phyloP scores from a whole-genome alignment of 2,888 invertebrate genomes.

The Dascillus cervinus region DNA sequence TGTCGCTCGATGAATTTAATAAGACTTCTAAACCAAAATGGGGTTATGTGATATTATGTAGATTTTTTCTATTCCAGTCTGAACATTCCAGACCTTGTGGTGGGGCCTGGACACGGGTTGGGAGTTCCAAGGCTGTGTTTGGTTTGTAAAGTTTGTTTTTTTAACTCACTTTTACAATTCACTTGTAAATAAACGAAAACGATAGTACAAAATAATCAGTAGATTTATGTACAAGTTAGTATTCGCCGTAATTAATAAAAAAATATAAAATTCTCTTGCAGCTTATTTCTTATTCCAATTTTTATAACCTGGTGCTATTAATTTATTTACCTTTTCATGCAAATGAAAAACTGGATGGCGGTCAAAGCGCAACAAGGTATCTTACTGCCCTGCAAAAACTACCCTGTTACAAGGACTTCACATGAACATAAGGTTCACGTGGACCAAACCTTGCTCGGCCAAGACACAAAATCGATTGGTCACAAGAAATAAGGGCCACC shows the following conservation, averaged over 20 bases:
- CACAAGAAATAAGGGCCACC: too few relatives aligned
- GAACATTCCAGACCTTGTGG: conserved; percentile 16
- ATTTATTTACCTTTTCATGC: conserved; percentile 17
- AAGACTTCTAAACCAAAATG: conserved; percentile 5
- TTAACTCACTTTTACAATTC: conserved; percentile 3
- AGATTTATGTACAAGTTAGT: background rate
- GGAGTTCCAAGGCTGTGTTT: conserved; percentile 25
- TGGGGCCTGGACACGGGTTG: conserved; percentile 1
- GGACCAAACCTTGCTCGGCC: too few relatives aligned
- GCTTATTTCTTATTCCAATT: conserved; percentile 4
- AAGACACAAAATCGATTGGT: too few relatives aligned
- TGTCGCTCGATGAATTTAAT: conserved; percentile 36
- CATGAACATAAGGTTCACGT: background rate
- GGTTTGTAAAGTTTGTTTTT: conserved; percentile 33
- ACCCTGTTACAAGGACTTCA: background rate
- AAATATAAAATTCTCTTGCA: conserved; percentile 5
- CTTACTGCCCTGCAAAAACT: background rate
- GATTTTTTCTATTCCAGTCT: conserved; percentile 41
- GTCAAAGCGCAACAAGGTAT: background rate
- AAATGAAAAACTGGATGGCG: background rate
- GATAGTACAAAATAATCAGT: background rate
- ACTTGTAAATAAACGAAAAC: background rate
- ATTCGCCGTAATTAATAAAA: conserved; percentile 1
- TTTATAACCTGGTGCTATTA: conserved; percentile 7
- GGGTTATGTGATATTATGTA: conserved; percentile 39